Base-by-base conservation (phyloP, 2,797 vertebrate species). In the Rhabdomys pumilio region DNA sequence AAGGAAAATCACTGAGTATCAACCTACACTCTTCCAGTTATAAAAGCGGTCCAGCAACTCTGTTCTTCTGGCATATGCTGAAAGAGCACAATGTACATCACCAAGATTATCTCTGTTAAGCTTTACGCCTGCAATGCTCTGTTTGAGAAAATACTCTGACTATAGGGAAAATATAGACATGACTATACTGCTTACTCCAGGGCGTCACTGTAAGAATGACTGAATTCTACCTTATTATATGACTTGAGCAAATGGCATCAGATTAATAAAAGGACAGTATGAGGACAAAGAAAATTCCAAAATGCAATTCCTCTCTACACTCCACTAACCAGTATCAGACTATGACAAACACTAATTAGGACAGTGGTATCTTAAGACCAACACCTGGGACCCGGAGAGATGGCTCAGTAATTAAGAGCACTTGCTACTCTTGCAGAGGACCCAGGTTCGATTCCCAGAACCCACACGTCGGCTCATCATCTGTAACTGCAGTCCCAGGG, bases 231-330 rank as follows among this genome's bases (percentile, higher is more conserved):
- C 3, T 29, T 26, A 88, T 57, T 50, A 83, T 34, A 2, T 90
- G 75, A 50, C 63, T 14, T 80, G 29, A 95, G 34, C 38, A 91
- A 92, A 95, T 79, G 31, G 44, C 3, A 85, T 24, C 72, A 91
- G 26, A 82, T 75, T 79, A 79, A 76, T 24, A 90, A 92, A 89
- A 89, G 41, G 41, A 76, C 29, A 94, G 55, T 61, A 72, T 8
- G 84, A 59, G 90, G 24, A 24, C 81, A 93, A 81, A 95, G 57
- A 77, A 91, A 91, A 91, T 63, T 91, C 57, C 84, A 24, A 63
- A 86, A 29, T 55, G 75, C 57, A 88, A 63, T 59, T 82, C 69
- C 44, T 86, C 85, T 90, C 53, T 69, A 31, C 0, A 72, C 2
- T 53, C 57, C 38, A 59, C 90, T 85, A 89, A 90, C 61, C 44